Base-by-base conservation (phyloP, 2,113 vertebrate genomes). In the Clinocottus analis region DNA sequence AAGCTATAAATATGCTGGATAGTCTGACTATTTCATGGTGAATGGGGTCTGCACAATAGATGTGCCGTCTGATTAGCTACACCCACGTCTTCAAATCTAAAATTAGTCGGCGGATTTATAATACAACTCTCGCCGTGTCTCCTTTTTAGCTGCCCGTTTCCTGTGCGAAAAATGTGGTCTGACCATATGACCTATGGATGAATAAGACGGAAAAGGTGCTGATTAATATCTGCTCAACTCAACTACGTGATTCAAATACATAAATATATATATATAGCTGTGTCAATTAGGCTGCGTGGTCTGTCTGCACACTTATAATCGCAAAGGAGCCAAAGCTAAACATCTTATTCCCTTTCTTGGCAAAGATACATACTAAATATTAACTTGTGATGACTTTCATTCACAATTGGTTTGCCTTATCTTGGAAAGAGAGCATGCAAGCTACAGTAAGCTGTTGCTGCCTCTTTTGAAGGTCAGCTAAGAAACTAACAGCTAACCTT, bases 1-100 rank as follows among this genome's bases (percentile, higher is more conserved):
- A 7, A 21, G 59, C 88, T 90, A 88, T 82, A 89, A 91, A 91
- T 91, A 90, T 2, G 0, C 25, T n/a, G 6, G 58, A 82, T 87
- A 75, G 43, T 86, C 83, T 31, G 4, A 63, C 5, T 25, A 9
- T 75, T 85, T 56, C 19, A 69, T 21, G 53, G 21, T 72, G 69
- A 68, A 87, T 76, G 71, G 80, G 77, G 67, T 27, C 58, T 39
- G 62, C 64, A 92, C 90, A 91, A 91, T 90, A 1, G 74, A 75
- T 45, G 59, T 31, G 58, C 49, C 2, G 47, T 83, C 77, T 80
- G 49, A 84, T 87, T 35, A 66, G 67, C 65, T 79, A 79, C 82
- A 58, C 88, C 84, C 82, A 83, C 19, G 49, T 85, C 89, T 88
- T 79, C 67, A 56, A 27, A 31, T 66, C 69, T 85, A 83, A 72